These are phyloP conservation scores for Apamea crenata DNA, from an alignment of 2,888 invertebrate species.

Conservation along the genomic window DNA sequence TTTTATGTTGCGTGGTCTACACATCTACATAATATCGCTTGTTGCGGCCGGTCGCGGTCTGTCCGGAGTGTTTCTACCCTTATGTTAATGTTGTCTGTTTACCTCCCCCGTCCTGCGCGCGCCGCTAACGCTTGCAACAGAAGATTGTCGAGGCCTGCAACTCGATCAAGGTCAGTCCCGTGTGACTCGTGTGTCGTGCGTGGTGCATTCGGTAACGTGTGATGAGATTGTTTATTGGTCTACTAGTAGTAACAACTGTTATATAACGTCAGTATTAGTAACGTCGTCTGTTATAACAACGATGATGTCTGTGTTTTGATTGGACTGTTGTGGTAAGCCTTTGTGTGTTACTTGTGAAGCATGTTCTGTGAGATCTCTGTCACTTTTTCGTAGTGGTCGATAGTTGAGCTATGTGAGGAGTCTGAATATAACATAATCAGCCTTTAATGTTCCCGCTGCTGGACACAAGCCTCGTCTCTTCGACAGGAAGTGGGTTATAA, in stretches of 20 bases:
- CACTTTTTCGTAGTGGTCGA: neutral
- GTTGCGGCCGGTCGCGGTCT: slow-evolving; percentile 22
- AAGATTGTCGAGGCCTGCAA: slow-evolving; percentile 98
- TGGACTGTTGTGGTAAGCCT: slow-evolving; percentile 13
- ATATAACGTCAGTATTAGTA: neutral
- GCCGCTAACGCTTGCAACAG: slow-evolving; percentile 91
- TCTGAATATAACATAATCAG: neutral
- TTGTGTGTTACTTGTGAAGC: slow-evolving; percentile 32
- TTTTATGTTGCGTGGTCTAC: slow-evolving; percentile 64
- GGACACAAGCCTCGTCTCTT: neutral
- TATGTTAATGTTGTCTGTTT: slow-evolving; percentile 85
- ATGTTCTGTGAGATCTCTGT: slow-evolving; percentile 18
- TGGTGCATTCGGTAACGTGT: slow-evolving; percentile 67
- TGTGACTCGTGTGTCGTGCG: slow-evolving; percentile 70
- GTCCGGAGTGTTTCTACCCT: slow-evolving; percentile 64
- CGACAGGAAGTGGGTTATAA: neutral
- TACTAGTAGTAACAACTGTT: slow-evolving; percentile 5
- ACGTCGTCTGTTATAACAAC: slow-evolving; percentile 40
- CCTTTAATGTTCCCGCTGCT: neutral
- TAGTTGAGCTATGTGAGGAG: neutral
- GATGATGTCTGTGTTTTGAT: slow-evolving; percentile 25
- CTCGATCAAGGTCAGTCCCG: slow-evolving; percentile 95
- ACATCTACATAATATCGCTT: slow-evolving; percentile 36
- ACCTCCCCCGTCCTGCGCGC: slow-evolving; percentile 81
- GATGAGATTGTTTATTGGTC: slow-evolving; percentile 70